A percentile compares a stretch with the other conserved stretches of the same genome.
These are phyloP conservation scores for Catonia carolina DNA, from an alignment of 2,888 invertebrate genomes.

Conservation along the genomic window DNA sequence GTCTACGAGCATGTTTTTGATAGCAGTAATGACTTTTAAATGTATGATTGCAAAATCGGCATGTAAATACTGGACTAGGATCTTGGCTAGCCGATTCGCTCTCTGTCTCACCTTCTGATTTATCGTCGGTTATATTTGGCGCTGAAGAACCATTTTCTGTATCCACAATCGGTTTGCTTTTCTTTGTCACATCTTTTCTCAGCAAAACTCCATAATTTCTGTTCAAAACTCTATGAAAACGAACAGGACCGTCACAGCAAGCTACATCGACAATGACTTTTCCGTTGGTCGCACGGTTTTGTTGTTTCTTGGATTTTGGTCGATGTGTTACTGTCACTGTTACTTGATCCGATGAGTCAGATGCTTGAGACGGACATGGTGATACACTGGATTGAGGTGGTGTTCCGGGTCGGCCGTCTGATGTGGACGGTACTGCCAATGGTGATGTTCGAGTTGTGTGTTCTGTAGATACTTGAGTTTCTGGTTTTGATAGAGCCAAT, in stretches of 20 bases:
- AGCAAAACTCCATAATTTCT: conserved; percentile 56
- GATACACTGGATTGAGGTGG: conserved; percentile 26
- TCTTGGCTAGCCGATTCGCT: conserved; percentile 34
- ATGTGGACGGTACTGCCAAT: conserved; percentile 22
- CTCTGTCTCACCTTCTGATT: conserved; percentile 8
- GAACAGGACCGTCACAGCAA: conserved; percentile 84
- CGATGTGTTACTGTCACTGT: conserved; percentile 18
- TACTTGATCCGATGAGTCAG: conserved; percentile 26
- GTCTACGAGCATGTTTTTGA: conserved; percentile 67
- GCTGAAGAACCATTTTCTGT: not conserved
- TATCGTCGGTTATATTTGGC: not conserved
- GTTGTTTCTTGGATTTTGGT: conserved; percentile 14
- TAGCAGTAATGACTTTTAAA: conserved; percentile 83
- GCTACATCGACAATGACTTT: conserved; percentile 78
- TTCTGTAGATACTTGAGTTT: conserved; percentile 6
- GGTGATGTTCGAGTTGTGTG: conserved; percentile 5
- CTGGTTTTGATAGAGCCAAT: not conserved
- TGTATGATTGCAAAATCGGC: conserved; percentile 68
- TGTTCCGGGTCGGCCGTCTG: conserved; percentile 26
- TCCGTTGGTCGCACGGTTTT: conserved; percentile 34
- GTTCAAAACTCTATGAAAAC: conserved; percentile 78
- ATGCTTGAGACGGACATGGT: conserved; percentile 27
- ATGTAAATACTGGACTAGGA: conserved; percentile 49
- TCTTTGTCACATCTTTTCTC: conserved; percentile 23
- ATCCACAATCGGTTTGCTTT: conserved; percentile 3